Evolutionary conservation across 2,797 vertebrate species (phyloP), one percentile per base, ranked within the genome.

Genomic region (Ibycter americanus): DNA sequence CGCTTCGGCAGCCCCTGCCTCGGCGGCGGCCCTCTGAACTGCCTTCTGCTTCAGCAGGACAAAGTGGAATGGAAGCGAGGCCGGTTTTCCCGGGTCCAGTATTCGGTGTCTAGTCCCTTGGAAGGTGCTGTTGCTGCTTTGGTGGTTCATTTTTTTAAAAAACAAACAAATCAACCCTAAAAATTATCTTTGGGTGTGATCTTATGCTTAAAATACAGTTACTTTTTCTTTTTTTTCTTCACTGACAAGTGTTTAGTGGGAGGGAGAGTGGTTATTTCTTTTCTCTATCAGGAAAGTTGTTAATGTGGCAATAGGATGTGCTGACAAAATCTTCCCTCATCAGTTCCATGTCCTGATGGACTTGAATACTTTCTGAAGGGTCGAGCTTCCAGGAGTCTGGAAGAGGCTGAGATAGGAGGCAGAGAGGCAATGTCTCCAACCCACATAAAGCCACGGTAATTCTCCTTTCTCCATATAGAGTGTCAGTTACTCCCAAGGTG

Each of bases 41-140:
- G 38, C 80, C 12, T 14, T 0, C 42, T 11, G 63, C 61, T 15
- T 11, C 11, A 6, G 0, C 9, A 7, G 87, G 23, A 27, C 56
- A 1, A 3, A 3, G 56, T 8, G 34, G 11, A 12, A 8, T 0
- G 59, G 36, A 2, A 17, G 21, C 11, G 11, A 1, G 66, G 51
- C 68, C 5, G 0, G 7, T 15, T 13, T 8, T 6, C 10, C 22
- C 12, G 23, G 1, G 12, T 2, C 44, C 49, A 0, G 2, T 2
- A 0, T 1, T 25, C 19, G 1, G 16, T 0, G 13, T 5, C 44
- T 3, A 2, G 15, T 18, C 31, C 46, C 63, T 66, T 4, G 9
- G 36, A 46, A 54, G 76, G 7, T 51, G 82, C 26, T 1, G 0
- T 55, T 4, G 0, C 17, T 31, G 7, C 52, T 47, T 26, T 17